phyloP scores from a whole-genome alignment of 2,888 invertebrate species.

The Fissipunctia ypsillon region DNA sequence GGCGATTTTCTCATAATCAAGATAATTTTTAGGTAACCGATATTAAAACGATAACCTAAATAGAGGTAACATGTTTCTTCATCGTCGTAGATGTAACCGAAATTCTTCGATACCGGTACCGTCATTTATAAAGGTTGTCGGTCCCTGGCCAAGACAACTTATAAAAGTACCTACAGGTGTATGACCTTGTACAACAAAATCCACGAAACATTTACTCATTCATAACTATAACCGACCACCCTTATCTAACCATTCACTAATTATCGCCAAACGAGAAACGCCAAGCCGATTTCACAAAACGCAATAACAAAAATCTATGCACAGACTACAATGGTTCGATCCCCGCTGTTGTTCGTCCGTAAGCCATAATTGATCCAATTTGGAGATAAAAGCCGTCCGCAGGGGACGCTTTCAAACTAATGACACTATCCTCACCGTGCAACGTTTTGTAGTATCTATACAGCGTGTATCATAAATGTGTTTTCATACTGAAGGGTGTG shows the following conservation, averaged over 20 bases:
- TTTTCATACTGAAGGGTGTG: neutral
- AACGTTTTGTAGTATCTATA: constrained; percentile 10
- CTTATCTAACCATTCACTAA: neutral
- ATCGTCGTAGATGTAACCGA: too few species aligned
- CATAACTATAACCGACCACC: too few species aligned
- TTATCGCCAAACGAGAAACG: constrained; percentile 6
- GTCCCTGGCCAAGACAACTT: too few species aligned
- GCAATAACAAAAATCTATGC: constrained; percentile 39
- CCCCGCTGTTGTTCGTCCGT: constrained; percentile 44
- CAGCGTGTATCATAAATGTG: neutral
- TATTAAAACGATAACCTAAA: too few species aligned
- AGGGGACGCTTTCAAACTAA: constrained; percentile 28
- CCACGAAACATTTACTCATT: too few species aligned
- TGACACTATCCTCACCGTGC: constrained; percentile 19
- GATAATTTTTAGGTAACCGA: too few species aligned
- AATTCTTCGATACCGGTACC: too few species aligned
- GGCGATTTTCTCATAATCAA: too few species aligned
- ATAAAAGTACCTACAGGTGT: too few species aligned
- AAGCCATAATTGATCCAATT: constrained; percentile 70
- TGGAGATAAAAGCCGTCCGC: constrained; percentile 56
- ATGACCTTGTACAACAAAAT: too few species aligned
- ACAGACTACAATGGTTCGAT: constrained; percentile 54
- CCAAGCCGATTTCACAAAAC: constrained; percentile 30
- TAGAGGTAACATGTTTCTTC: too few species aligned
- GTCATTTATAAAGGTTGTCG: too few species aligned